Conservation (phyloP, 2,113 vertebrate species). For the Sylvia atricapilla region DNA sequence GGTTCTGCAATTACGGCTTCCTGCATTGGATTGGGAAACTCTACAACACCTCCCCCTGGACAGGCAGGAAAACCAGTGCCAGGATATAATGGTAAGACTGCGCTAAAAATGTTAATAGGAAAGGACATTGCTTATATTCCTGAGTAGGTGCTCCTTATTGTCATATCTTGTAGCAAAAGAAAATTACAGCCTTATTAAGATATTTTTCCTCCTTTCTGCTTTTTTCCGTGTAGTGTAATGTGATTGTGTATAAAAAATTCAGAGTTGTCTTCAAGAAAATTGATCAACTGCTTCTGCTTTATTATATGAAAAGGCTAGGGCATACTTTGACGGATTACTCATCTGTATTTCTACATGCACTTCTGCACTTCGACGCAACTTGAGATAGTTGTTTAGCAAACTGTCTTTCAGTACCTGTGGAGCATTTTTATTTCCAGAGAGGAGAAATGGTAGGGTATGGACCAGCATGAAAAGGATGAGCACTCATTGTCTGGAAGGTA, state of each 20-base stretch:
- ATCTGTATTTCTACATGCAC: not conserved
- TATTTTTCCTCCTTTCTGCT: not conserved
- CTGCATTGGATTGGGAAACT: conserved; percentile 87
- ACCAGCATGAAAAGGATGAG: not conserved
- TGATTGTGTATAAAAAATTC: not conserved
- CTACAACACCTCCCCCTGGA: conserved; percentile 85
- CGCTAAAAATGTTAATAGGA: not conserved
- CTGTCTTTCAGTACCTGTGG: not conserved
- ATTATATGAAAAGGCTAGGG: not conserved
- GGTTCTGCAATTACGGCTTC: conserved; percentile 92
- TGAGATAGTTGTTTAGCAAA: not conserved
- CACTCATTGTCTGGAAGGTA: not conserved
- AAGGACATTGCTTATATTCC: not conserved
- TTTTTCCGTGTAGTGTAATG: not conserved
- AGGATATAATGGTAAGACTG: conserved; percentile 88
- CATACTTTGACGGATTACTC: not conserved
- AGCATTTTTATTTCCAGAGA: conserved; percentile 13
- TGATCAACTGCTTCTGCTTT: not conserved
- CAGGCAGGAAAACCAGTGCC: conserved; percentile 93
- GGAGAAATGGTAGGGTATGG: conserved; percentile 9
- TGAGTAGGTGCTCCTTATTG: not conserved
- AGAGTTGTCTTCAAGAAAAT: not conserved
- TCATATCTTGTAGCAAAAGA: not conserved
- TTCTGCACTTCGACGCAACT: not conserved
- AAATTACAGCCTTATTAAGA: not conserved